Conservation (phyloP, 2,113 vertebrate genomes). For the Lophotis ruficrista region DNA sequence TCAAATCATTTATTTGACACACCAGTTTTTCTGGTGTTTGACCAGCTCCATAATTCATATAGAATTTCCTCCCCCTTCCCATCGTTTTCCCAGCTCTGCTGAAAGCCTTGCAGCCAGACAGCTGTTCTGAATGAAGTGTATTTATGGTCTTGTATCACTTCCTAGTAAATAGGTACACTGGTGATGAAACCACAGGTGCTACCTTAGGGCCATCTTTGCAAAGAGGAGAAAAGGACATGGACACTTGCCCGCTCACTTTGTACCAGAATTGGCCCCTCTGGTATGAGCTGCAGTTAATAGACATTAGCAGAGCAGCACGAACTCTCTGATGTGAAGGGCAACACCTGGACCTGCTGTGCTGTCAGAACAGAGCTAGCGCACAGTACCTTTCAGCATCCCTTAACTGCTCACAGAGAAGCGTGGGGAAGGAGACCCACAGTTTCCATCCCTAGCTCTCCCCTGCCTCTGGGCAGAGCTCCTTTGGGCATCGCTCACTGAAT, state of each 20-base stretch:
- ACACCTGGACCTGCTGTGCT: background rate
- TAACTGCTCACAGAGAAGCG: background rate
- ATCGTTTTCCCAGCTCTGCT: conserved; percentile 20
- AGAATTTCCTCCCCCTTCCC: background rate
- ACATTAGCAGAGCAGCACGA: background rate
- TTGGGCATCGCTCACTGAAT: background rate
- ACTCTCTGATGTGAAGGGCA: conserved; percentile 15
- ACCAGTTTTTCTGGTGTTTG: conserved; percentile 30
- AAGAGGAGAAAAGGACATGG: background rate
- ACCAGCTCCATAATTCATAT: conserved; percentile 39
- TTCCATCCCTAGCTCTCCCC: background rate
- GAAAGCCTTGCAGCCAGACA: conserved; percentile 32
- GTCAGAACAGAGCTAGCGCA: background rate
- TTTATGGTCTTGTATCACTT: background rate
- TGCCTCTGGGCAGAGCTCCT: background rate
- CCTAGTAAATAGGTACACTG: background rate
- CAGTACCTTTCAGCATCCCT: background rate
- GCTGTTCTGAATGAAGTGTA: conserved; percentile 22
- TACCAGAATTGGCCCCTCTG: background rate
- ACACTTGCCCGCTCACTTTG: background rate
- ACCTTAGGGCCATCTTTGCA: background rate
- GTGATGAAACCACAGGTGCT: background rate
- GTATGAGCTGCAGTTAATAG: background rate
- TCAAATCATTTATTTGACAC: conserved; percentile 51
- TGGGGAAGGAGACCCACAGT: background rate